Percentiles rank a stretch among this genome's conserved stretches.
phyloP scores from a whole-genome alignment of 2,888 invertebrate species.

The Eupelmus urozonus region DNA sequence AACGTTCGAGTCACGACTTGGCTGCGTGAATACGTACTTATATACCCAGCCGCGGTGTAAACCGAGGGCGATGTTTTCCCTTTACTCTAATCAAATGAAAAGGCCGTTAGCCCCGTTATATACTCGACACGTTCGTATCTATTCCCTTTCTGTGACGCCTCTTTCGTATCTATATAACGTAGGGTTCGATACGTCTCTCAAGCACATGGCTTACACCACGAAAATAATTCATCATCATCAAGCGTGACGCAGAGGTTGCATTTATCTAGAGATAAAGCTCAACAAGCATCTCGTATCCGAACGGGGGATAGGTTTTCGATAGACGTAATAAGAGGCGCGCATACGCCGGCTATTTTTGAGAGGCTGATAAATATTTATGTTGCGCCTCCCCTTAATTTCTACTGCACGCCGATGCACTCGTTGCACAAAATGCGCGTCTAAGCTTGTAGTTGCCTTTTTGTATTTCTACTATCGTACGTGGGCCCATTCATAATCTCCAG shows the following conservation, averaged over 20 bases:
- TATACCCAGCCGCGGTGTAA: too few relatives aligned
- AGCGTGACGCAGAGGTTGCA: neutral
- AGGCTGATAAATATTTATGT: conserved; percentile 41
- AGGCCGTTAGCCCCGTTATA: conserved; percentile 36
- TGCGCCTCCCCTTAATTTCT: neutral
- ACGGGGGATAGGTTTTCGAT: neutral
- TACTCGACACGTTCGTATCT: neutral
- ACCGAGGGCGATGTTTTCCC: conserved; percentile 5
- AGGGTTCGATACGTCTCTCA: too few relatives aligned
- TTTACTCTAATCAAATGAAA: conserved; percentile 40
- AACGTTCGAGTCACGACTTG: neutral
- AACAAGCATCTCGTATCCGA: neutral
- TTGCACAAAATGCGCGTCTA: too few relatives aligned
- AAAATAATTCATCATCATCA: neutral
- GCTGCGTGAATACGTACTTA: too few relatives aligned
- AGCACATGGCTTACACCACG: too few relatives aligned
- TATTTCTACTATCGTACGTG: too few relatives aligned
- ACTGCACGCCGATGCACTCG: too few relatives aligned
- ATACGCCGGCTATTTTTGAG: conserved; percentile 10
- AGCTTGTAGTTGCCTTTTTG: too few relatives aligned
- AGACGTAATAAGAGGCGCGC: neutral
- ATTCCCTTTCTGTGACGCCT: neutral
- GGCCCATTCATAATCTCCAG: too few relatives aligned
- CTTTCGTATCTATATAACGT: neutral
- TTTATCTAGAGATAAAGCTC: neutral